Evolutionary conservation across 1,140 invertebrate species (phyloP), one percentile per base, ranked within the genome.

Genomic region (Thrips palmi): DNA sequence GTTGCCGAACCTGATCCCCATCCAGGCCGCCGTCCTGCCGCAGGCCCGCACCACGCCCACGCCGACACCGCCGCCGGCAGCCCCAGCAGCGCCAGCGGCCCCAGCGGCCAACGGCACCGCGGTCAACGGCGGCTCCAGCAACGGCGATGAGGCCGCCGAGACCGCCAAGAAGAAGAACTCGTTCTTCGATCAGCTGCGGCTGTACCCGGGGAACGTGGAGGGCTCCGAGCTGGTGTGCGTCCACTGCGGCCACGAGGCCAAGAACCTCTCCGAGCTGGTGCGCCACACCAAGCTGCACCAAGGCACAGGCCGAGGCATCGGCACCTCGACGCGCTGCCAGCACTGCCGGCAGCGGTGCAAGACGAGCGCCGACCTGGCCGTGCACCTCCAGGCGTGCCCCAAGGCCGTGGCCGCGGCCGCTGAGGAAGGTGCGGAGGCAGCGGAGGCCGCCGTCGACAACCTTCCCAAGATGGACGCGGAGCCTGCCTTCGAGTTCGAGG

Each of bases 261-360:
- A 85, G 54, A 84, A 77, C 57, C 60, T 82, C n/a, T 81, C 78
- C 8, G 83, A 87, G 56, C 66, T 75, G 42, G 69, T 74, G 10
- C 67, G 73, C 30, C 77, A 82, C 50, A 68, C 75, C 52, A 74
- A 77, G 38, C 41, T 39, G 54, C 52, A 60, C 53, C 43, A 42
- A 68, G 59, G 11, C 50, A 46, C 17, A 49, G 43, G 19, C 27
- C 47, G 21, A 63, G 58, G 44, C 56, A 55, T 47, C 33, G 60
- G 70, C 39, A 68, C 73, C n/a, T 77, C 78, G 7, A 74, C 73
- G n/a, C 64, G 82, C 33, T 88, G 84, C 53, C 79, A 84, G 52
- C 74, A 77, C 48, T 88, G 83, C 51, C 67, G 81, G 38, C 79
- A 81, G 49, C 65, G 78, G 42, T 87, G 82, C 52, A 86, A 86